Evolutionary conservation across 2,888 invertebrate genomes (phyloP), one percentile per base, ranked within the genome.

Genomic region (Macrophya annulata): DNA sequence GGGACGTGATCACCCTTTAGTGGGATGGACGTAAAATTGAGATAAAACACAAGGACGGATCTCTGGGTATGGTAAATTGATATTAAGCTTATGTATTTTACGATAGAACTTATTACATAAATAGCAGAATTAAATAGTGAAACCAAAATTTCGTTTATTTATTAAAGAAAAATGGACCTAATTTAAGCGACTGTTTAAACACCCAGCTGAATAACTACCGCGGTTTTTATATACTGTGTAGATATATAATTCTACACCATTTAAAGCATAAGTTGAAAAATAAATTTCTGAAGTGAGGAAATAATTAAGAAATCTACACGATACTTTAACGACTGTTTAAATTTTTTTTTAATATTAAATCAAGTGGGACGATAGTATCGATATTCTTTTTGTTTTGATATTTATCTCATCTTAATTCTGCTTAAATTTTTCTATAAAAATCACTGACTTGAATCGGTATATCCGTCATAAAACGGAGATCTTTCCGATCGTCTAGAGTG

Each of bases 1-100:
- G 25, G 62, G 62, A 62, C 21, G 62, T 31, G 31, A 31, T 25
- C 62, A 62, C 62, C 25, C 25, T 25, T 10, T 3, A 25, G 25
- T 15, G 62, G 8, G 51, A 21, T 9, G 62, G 62, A 62, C 4
- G 62, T 62, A 25, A 62, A 62, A 62, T 62, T 62, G 62, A 62
- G 62, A 62, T 62, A 62, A 62, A 62, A 62, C 21, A 62, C 25
- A n/a, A n/a, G 17, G 51, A 51, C n/a, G 51, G 51, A 51, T 51
- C 51, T 17, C n/a, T 17, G n/a, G 51, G 17, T 17, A 0, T 51
- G 17, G 17, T 51, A 51, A 51, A 51, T 51, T 51, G n/a, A 17
- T 51, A 1, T 51, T 17, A 51, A 51, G 51, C 51, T 51, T 17
- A 51, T n/a, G 17, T 51, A 51, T n/a, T 51, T 51, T 1, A 51